Evolutionary conservation across 2,797 vertebrate species (phyloP).

Genomic region (Malacoctenus gilli): DNA sequence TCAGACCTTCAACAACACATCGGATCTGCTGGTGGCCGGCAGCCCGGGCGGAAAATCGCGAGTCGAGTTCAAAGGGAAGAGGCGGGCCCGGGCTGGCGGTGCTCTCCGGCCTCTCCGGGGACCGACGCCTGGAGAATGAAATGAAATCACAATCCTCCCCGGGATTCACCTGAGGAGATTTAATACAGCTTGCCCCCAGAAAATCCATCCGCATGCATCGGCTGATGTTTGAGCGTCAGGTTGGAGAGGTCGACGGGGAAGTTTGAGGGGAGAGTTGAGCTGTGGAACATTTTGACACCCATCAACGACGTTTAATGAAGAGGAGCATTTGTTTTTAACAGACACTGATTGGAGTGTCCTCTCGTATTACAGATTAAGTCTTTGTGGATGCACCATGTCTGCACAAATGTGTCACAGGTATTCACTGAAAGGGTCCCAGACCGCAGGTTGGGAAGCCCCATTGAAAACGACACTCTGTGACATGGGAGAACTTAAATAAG

Average conservation of each 20-base stretch:
- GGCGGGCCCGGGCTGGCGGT: slow-evolving; percentile 37
- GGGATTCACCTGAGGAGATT: slow-evolving; percentile 64
- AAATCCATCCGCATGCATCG: slow-evolving; percentile 55
- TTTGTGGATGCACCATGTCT: too few relatives aligned
- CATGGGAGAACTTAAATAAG: background rate
- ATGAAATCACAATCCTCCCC: slow-evolving; percentile 56
- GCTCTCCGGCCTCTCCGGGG: slow-evolving; percentile 28
- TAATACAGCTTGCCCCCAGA: slow-evolving; percentile 25
- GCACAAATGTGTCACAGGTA: too few relatives aligned
- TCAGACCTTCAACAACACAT: slow-evolving; percentile 22
- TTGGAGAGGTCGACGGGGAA: slow-evolving; percentile 10
- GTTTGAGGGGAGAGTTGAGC: too few relatives aligned
- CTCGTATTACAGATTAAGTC: too few relatives aligned
- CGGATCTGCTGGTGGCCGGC: slow-evolving; percentile 47
- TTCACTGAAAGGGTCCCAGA: too few relatives aligned
- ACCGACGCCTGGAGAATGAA: slow-evolving; percentile 49
- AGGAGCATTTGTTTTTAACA: too few relatives aligned
- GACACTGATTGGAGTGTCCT: too few relatives aligned
- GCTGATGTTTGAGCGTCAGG: slow-evolving; percentile 17
- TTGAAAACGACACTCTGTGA: background rate
- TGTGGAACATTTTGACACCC: too few relatives aligned
- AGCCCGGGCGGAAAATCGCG: slow-evolving; percentile 43
- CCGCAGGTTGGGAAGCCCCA: too few relatives aligned
- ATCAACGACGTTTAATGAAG: too few relatives aligned
- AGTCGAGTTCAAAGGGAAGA: slow-evolving; percentile 71